Evolutionary conservation across 1,140 invertebrate species (phyloP).

Genomic region (Bombus superbus): DNA sequence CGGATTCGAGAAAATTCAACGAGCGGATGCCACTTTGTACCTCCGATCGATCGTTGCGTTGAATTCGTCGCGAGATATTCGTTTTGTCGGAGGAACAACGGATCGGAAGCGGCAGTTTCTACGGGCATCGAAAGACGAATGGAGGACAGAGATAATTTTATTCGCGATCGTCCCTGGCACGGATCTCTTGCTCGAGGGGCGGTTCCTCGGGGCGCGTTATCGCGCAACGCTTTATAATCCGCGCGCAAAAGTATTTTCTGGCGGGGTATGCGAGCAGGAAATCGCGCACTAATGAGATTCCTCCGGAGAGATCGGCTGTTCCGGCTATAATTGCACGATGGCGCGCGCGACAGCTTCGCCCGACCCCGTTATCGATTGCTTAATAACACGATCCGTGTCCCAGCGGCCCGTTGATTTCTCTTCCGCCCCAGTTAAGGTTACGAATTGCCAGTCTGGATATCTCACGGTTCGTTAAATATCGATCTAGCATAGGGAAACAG

Average conservation of each 20-base stretch:
- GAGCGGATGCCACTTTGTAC: not conserved
- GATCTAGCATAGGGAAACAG: no score
- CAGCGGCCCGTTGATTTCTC: slow-evolving; percentile 4
- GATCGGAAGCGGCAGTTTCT: no score
- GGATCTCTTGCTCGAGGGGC: not conserved
- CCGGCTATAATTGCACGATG: not conserved
- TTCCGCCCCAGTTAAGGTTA: slow-evolving; percentile 24
- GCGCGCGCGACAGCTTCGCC: not conserved
- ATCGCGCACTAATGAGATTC: slow-evolving; percentile 18
- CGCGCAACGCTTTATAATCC: not conserved
- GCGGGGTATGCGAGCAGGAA: not conserved
- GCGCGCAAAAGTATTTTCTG: not conserved
- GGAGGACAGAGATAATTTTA: not conserved
- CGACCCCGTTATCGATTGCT: slow-evolving; percentile 2
- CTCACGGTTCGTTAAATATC: slow-evolving; percentile 18
- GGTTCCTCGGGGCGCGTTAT: not conserved
- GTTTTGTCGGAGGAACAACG: not conserved
- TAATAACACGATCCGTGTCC: slow-evolving; percentile 6
- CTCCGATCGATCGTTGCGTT: not conserved
- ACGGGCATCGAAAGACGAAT: no score
- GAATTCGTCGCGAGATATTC: not conserved
- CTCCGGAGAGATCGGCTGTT: not conserved
- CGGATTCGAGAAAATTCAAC: not conserved
- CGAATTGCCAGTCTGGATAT: not conserved
- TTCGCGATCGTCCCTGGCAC: not conserved